Evolutionary conservation across 2,113 vertebrate species (phyloP).

Genomic region (Nicator chloris): DNA sequence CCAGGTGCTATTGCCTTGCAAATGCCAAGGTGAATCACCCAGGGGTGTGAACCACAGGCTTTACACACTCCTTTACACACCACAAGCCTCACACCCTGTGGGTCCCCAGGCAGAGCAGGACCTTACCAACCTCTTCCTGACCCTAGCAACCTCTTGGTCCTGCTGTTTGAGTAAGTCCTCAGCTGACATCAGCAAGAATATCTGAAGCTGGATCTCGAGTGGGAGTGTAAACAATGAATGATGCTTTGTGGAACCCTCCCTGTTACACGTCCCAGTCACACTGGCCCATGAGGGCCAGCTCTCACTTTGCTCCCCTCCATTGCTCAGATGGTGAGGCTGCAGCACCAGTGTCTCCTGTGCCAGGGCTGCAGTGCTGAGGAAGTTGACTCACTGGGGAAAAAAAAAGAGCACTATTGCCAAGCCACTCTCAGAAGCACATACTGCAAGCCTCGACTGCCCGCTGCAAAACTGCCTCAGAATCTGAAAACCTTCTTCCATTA

Average conservation of each 20-base stretch:
- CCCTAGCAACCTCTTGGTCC: background rate
- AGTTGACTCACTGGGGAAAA: constrained; percentile 30
- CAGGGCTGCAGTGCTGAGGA: background rate
- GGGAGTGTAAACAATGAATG: background rate
- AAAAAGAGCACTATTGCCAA: background rate
- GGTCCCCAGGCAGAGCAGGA: accelerated
- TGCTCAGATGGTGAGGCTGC: background rate
- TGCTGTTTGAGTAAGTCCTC: background rate
- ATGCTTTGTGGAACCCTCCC: background rate
- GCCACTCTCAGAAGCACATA: background rate
- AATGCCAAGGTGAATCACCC: background rate
- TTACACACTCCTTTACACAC: background rate
- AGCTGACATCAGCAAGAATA: background rate
- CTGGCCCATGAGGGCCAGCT: background rate
- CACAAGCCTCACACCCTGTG: accelerated
- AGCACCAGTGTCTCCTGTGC: background rate
- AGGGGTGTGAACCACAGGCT: background rate
- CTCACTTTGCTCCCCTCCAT: background rate
- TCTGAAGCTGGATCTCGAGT: background rate
- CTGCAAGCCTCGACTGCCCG: background rate
- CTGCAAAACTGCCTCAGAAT: constrained; percentile 17
- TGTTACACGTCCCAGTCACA: accelerated
- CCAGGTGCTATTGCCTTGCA: background rate
- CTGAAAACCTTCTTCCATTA: background rate
- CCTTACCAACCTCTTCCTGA: background rate